Conservation (phyloP, 1,140 invertebrate genomes). For the Aporrectodea caliginosa region DNA sequence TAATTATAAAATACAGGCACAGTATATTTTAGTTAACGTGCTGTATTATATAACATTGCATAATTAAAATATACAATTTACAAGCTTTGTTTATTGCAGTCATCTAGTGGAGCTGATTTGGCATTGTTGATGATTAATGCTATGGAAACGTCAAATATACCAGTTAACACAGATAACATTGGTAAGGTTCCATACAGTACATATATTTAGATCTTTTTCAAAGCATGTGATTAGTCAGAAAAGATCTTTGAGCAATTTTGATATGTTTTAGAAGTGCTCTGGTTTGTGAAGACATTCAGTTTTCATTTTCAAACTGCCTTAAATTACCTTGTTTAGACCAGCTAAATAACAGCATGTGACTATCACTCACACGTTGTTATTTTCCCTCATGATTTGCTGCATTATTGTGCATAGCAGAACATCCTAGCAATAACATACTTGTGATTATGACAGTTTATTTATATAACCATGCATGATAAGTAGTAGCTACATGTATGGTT, state of each 20-base stretch:
- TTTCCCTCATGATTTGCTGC: too few species aligned
- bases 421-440: too few species aligned
- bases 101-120: constrained; percentile 81
- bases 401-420: too few species aligned
- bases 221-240: background rate
- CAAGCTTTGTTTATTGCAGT: constrained; percentile 55
- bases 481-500: too few species aligned
- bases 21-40: too few species aligned
- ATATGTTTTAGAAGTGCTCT: constrained; percentile 6
- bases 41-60: too few species aligned
- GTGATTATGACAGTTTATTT: too few species aligned
- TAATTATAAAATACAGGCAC: too few species aligned
- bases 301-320: background rate
- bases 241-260: background rate
- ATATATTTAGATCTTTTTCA: background rate
- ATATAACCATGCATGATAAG: too few species aligned
- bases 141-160: constrained; percentile 68
- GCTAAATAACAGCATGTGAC: background rate
- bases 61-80: background rate
- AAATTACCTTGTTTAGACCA: background rate
- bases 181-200: constrained; percentile 38
- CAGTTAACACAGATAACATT: constrained; percentile 61
- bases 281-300: constrained; percentile 2
- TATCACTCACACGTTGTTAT: too few species aligned
- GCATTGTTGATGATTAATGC: constrained; percentile 78